These are phyloP conservation scores for Rhodinocichla rosea DNA, from an alignment of 2,113 vertebrate species.

Conservation along the genomic window DNA sequence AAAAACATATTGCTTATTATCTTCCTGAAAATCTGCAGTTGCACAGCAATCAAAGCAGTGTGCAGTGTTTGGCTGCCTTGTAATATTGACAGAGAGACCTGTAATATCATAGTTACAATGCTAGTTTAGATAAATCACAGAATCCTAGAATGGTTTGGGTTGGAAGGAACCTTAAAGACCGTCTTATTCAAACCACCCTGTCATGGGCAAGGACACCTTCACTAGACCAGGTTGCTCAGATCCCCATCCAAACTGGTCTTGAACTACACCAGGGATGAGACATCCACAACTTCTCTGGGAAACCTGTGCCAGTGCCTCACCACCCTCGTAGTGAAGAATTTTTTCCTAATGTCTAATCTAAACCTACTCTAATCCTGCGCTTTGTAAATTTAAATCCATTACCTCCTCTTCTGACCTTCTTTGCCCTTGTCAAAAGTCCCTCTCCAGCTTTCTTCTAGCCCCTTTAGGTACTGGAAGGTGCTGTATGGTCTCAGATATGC, in stretches of 20 bases:
- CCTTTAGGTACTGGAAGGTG: not conserved
- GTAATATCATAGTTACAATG: not conserved
- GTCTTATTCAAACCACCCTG: not conserved
- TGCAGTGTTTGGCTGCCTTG: not conserved
- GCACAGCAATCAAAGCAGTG: not conserved
- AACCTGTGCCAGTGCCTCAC: not conserved
- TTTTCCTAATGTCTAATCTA: not conserved
- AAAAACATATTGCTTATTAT: not conserved
- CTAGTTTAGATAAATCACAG: not conserved
- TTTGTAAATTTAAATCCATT: not conserved
- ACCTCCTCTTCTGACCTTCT: not conserved
- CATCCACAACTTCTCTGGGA: not conserved
- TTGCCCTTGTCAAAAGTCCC: not conserved
- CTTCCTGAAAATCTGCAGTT: not conserved
- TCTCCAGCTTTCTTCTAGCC: not conserved
- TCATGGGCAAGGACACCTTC: not conserved
- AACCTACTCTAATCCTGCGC: not conserved
- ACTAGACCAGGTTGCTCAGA: not conserved
- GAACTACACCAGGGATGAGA: not conserved
- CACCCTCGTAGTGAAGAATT: not conserved
- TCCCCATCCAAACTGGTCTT: not conserved
- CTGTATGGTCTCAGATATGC: not conserved
- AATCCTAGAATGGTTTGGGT: not conserved
- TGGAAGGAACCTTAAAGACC: not conserved
- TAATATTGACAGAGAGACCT: not conserved